Conservation (phyloP, 92 coral and sea anemone species). For the Epizoanthus rinbou region DNA sequence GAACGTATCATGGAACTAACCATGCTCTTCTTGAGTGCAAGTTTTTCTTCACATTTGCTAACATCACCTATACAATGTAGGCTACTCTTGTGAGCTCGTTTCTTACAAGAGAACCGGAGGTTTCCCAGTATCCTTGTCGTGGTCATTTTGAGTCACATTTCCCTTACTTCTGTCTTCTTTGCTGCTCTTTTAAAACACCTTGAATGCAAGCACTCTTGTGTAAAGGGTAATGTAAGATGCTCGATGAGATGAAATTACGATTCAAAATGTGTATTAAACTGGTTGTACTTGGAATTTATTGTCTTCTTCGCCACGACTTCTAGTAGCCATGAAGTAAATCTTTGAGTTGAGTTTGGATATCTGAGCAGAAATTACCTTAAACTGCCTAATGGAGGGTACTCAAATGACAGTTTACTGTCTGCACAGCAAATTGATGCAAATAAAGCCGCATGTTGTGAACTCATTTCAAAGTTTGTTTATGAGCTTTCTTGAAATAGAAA, state of each 20-base stretch:
- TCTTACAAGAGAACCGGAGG: not conserved
- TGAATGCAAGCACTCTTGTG: not conserved
- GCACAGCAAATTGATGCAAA: not conserved
- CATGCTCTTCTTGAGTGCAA: slow-evolving; percentile 15
- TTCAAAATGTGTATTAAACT: slow-evolving; percentile 12
- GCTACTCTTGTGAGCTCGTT: not conserved
- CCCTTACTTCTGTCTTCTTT: not conserved
- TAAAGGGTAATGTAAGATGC: slow-evolving; percentile 10
- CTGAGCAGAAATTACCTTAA: not conserved
- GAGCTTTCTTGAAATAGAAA: not conserved
- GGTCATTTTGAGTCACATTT: not conserved
- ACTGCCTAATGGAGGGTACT: slow-evolving; percentile 9
- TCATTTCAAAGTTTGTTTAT: not conserved
- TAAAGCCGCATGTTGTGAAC: not conserved
- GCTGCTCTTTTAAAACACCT: not conserved
- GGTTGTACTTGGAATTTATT: slow-evolving; percentile 14
- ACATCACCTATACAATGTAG: not conserved
- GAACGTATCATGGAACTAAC: not conserved
- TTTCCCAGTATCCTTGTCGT: slow-evolving; percentile 2
- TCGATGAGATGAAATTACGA: not conserved
- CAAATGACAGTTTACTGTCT: not conserved
- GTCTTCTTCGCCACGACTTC: slow-evolving; percentile 1
- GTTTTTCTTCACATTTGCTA: not conserved
- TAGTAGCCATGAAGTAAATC: slow-evolving; percentile 10
- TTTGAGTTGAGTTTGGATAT: not conserved